Percentiles rank a stretch among this genome's conserved stretches.
Evolutionary conservation across 2,113 vertebrate genomes (phyloP).

Genomic region (Poecilia latipinna): DNA sequence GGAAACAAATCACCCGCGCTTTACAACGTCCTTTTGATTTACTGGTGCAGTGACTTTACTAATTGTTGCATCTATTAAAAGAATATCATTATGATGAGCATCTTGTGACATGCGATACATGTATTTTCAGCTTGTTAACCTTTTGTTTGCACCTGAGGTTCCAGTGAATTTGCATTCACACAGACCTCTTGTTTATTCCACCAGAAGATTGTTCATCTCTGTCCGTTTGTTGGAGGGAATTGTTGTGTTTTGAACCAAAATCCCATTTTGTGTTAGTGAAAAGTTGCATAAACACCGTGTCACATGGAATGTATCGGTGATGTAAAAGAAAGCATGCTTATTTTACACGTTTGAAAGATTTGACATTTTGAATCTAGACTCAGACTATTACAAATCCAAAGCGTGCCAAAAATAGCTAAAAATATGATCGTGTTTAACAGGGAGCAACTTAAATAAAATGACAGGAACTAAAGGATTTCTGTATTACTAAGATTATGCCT

Average conservation of each 20-base stretch:
- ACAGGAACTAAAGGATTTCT: conserved; percentile 75
- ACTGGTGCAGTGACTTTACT: conserved; percentile 68
- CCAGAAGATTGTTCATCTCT: no score
- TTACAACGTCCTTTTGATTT: conserved; percentile 61
- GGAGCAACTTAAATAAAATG: conserved; percentile 71
- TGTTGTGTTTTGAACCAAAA: no score
- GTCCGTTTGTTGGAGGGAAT: no score
- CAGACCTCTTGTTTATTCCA: neutral
- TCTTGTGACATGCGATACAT: conserved; percentile 24
- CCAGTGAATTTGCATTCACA: conserved; percentile 18
- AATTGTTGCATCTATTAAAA: conserved; percentile 78
- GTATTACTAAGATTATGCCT: conserved; percentile 79
- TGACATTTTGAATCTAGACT: conserved; percentile 44
- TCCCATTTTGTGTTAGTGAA: neutral
- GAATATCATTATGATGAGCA: conserved; percentile 62
- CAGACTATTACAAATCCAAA: conserved; percentile 32
- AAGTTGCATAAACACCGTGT: no score
- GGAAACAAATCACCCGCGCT: conserved; percentile 68
- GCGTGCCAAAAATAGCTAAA: conserved; percentile 53
- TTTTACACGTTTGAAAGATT: conserved; percentile 49
- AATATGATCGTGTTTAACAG: conserved; percentile 60
- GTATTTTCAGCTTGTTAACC: conserved; percentile 62
- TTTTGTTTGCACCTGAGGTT: conserved; percentile 62
- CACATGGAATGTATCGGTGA: conserved; percentile 5
- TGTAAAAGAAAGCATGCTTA: conserved; percentile 8